phyloP scores from a whole-genome alignment of 2,888 invertebrate genomes.

The Volucella inanis region DNA sequence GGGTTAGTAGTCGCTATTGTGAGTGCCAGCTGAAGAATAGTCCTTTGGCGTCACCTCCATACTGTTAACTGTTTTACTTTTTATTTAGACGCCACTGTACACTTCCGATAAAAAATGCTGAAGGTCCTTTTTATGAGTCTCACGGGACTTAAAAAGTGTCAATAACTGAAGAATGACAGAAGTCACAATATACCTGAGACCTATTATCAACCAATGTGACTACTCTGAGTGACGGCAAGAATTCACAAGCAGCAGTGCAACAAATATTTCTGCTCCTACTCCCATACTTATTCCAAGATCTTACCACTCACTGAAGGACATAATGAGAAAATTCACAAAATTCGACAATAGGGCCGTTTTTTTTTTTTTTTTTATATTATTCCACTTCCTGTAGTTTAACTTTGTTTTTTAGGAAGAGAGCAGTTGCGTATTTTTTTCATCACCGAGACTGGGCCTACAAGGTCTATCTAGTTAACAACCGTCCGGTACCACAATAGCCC shows the following conservation, averaged over 20 bases:
- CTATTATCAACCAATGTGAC: not conserved
- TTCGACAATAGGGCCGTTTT: conserved; percentile 44
- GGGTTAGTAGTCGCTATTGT: too few species aligned
- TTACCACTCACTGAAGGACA: conserved; percentile 60
- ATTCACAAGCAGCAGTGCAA: conserved; percentile 52
- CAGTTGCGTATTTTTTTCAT: conserved; percentile 37
- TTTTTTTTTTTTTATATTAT: conserved; percentile 28
- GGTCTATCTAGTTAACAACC: not conserved
- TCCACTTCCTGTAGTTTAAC: conserved; percentile 10
- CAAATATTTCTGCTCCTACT: conserved; percentile 41
- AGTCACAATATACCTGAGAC: too few species aligned
- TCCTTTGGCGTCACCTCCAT: too few species aligned
- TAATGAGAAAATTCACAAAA: conserved; percentile 72
- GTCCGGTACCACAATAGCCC: conserved; percentile 55
- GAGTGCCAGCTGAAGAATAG: too few species aligned
- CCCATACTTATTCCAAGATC: conserved; percentile 65
- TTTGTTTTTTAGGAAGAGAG: conserved; percentile 5
- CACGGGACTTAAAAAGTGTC: too few species aligned
- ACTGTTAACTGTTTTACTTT: too few species aligned
- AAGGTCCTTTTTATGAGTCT: too few species aligned
- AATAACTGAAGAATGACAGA: too few species aligned
- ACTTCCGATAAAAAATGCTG: too few species aligned
- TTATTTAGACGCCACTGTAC: too few species aligned
- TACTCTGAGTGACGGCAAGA: conserved; percentile 22
- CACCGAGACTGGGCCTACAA: conserved; percentile 46